These are phyloP conservation scores for Epirrhoe alternata DNA, from an alignment of 2,888 invertebrate species.

Conservation along the genomic window DNA sequence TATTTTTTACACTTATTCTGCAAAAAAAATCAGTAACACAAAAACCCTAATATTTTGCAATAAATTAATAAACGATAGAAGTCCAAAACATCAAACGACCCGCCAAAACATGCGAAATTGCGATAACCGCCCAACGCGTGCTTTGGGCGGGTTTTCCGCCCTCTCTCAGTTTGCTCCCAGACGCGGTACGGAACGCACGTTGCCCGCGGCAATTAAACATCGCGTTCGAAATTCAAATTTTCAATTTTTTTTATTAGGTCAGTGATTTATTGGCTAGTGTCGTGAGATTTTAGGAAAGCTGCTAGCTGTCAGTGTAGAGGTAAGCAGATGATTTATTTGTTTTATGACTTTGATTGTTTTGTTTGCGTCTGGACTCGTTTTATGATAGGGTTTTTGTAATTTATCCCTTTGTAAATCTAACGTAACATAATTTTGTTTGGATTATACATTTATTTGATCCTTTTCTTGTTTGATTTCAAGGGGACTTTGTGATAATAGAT, in stretches of 20 bases:
- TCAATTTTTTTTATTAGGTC: constrained; percentile 42
- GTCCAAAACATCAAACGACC: constrained; percentile 21
- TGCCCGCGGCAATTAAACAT: constrained; percentile 51
- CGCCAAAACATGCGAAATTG: constrained; percentile 44
- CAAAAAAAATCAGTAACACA: too few relatives aligned
- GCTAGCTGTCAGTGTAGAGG: constrained; percentile 74
- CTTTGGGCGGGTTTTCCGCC: constrained; percentile 57
- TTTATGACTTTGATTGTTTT: constrained; percentile 37
- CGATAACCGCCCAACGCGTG: constrained; percentile 52
- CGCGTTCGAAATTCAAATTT: constrained; percentile 53
- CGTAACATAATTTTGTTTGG: neutral
- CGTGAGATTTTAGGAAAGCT: constrained; percentile 57
- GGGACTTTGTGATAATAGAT: too few relatives aligned
- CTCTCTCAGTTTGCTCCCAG: constrained; percentile 60
- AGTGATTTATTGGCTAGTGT: constrained; percentile 59
- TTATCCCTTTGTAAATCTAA: too few relatives aligned
- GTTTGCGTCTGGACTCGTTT: constrained; percentile 23
- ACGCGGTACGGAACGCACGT: constrained; percentile 55
- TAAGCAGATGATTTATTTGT: constrained; percentile 52
- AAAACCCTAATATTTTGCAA: neutral
- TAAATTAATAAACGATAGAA: constrained; percentile 2
- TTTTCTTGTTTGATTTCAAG: neutral
- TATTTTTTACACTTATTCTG: too few relatives aligned
- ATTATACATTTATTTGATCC: neutral
- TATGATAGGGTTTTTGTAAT: neutral